Conservation (phyloP, 2,888 invertebrate species). For the Gymnosoma rotundatum region DNA sequence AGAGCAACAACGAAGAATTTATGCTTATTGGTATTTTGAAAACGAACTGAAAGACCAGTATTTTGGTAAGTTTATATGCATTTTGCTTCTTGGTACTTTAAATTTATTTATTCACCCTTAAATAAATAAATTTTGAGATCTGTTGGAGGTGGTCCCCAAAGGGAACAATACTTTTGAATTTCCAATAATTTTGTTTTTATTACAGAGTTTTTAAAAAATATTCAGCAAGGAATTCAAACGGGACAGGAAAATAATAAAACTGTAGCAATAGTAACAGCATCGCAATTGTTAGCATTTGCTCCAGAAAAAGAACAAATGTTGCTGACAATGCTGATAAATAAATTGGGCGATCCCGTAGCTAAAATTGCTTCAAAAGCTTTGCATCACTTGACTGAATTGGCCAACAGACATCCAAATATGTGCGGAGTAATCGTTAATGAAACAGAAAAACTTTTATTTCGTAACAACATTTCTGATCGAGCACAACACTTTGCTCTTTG, state of each 20-base stretch:
- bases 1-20: constrained; percentile 85
- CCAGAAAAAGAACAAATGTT: constrained; percentile 84
- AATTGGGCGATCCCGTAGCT: constrained; percentile 93
- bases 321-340: constrained; percentile 92
- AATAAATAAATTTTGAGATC: neutral
- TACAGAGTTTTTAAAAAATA: constrained; percentile 79
- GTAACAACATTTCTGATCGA: constrained; percentile 91
- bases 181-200: neutral
- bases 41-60: constrained; percentile 92
- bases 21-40: constrained; percentile 94
- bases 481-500: constrained; percentile 97
- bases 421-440: constrained; percentile 93
- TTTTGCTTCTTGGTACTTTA: neutral
- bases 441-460: constrained; percentile 94
- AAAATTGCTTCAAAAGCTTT: constrained; percentile 94
- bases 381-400: constrained; percentile 91
- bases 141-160: no score
- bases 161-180: neutral
- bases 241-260: constrained; percentile 81
- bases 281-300: constrained; percentile 77
- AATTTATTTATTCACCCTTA: neutral
- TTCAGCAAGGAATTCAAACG: constrained; percentile 80
- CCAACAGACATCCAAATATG: constrained; percentile 95
- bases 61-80: constrained; percentile 82
- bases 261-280: constrained; percentile 77